These are phyloP conservation scores for Carduelis carduelis DNA, from an alignment of 2,797 vertebrate genomes.

Conservation along the genomic window DNA sequence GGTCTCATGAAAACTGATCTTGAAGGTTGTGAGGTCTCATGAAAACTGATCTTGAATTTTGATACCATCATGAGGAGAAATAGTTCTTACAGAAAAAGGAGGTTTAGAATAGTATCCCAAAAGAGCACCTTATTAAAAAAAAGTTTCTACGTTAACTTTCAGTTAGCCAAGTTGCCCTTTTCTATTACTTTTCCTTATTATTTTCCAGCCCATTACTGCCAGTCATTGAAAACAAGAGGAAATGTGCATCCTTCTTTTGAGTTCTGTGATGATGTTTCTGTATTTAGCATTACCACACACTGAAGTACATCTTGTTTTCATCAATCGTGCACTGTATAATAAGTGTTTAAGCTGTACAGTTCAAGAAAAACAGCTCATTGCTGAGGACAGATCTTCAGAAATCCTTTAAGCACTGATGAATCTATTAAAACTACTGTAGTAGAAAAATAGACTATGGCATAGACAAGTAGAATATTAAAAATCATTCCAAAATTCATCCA, in stretches of 20 bases:
- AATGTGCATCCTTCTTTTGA: neutral
- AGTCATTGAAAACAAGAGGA: neutral
- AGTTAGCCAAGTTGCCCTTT: neutral
- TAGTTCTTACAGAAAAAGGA: neutral
- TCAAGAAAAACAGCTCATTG: neutral
- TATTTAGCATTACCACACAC: neutral
- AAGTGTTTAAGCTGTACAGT: neutral
- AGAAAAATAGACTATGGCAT: neutral
- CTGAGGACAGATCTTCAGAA: neutral
- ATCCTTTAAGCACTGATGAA: neutral
- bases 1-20: neutral
- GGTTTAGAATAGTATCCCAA: neutral
- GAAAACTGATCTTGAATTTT: neutral
- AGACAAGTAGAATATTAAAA: neutral
- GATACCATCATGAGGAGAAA: neutral
- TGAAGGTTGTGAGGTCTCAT: neutral
- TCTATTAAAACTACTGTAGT: neutral
- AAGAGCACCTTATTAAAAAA: neutral
- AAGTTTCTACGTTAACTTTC: neutral
- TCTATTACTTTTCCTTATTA: neutral
- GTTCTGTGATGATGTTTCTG: neutral
- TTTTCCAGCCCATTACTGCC: neutral
- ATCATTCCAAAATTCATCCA: neutral
- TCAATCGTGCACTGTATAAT: neutral
- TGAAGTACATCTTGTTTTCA: neutral